These are phyloP conservation scores for Peromyscus attwateri DNA, from an alignment of 2,797 vertebrate species.

Conservation along the genomic window DNA sequence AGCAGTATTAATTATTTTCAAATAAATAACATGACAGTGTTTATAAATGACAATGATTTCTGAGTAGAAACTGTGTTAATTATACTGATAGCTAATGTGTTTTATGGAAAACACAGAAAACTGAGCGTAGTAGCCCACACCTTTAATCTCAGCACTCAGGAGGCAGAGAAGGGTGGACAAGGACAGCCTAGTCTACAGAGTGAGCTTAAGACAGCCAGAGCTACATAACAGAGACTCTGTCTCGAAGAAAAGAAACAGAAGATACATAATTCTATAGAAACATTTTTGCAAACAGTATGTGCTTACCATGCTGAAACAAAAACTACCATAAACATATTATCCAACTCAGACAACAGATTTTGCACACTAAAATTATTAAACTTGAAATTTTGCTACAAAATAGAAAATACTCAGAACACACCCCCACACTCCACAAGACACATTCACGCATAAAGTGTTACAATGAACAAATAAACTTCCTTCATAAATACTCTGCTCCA, in stretches of 20 bases:
- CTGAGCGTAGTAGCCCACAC: neutral
- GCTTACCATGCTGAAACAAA: neutral
- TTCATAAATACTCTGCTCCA: slow-evolving; percentile 43
- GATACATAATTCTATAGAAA: slow-evolving; percentile 46
- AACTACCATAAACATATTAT: neutral
- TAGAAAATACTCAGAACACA: neutral
- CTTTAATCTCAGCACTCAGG: neutral
- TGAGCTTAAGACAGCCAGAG: neutral
- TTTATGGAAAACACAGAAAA: slow-evolving; percentile 53
- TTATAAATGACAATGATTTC: slow-evolving; percentile 48
- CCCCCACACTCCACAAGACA: neutral
- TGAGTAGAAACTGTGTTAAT: slow-evolving; percentile 32
- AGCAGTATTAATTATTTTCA: slow-evolving; percentile 55
- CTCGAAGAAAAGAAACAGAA: neutral
- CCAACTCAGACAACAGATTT: neutral
- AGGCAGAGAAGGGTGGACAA: neutral
- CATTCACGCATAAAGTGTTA: neutral
- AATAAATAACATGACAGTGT: slow-evolving; percentile 33
- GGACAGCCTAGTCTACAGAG: neutral
- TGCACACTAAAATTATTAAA: neutral
- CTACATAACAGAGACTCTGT: neutral
- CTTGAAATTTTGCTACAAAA: slow-evolving; percentile 37
- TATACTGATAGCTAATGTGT: slow-evolving; percentile 12
- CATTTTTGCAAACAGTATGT: neutral
- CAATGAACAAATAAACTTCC: neutral